Percentiles rank a stretch among this genome's conserved stretches.
Conservation (phyloP, 2,888 invertebrate genomes). For the Coenonympha arcania region DNA sequence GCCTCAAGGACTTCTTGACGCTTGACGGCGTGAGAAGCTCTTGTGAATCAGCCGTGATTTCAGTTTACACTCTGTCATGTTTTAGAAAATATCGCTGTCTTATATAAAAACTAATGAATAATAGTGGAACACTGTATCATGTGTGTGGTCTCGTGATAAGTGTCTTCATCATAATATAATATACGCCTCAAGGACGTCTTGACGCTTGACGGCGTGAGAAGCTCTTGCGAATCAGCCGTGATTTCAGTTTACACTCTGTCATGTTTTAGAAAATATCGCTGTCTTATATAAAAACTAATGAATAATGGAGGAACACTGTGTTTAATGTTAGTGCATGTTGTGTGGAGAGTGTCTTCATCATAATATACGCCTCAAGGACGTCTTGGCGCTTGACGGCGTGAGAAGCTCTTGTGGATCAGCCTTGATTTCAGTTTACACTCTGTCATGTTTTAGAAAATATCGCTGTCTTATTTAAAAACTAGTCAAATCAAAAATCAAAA, state of each 20-base stretch:
- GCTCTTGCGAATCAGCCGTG: slow-evolving; percentile 7
- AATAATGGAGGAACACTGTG: neutral
- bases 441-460: too few relatives aligned
- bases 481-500: too few relatives aligned
- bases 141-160: too few relatives aligned
- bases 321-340: too few relatives aligned
- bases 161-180: too few relatives aligned
- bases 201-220: slow-evolving; percentile 24
- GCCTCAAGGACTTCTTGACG: slow-evolving; percentile 26
- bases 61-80: neutral
- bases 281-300: too few relatives aligned
- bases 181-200: slow-evolving; percentile 26
- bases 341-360: too few relatives aligned
- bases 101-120: neutral
- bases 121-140: neutral
- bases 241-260: neutral
- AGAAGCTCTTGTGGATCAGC: too few relatives aligned
- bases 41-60: slow-evolving; percentile 2
- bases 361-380: too few relatives aligned
- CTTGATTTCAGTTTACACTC: too few relatives aligned
- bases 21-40: slow-evolving; percentile 22
- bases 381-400: too few relatives aligned
- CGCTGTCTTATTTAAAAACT: too few relatives aligned
- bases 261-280: neutral
- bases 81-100: neutral